Evolutionary conservation across 2,888 invertebrate genomes (phyloP).

Genomic region (Leptopilina syphax): DNA sequence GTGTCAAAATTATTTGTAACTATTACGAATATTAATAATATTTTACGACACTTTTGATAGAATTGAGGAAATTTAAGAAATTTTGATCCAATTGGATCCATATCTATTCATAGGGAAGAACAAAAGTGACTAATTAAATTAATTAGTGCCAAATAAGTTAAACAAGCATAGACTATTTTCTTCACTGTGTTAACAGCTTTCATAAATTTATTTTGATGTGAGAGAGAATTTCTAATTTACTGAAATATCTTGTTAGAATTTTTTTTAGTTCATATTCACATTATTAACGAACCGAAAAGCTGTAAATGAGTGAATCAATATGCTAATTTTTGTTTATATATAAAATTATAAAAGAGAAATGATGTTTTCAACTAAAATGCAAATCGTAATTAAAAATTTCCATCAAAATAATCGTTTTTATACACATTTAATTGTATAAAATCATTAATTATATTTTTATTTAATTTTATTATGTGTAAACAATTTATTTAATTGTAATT

Average conservation of each 20-base stretch:
- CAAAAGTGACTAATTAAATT: slow-evolving; percentile 5
- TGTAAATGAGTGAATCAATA: slow-evolving; percentile 19
- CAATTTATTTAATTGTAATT: no score
- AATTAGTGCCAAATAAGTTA: background rate
- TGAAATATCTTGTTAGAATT: slow-evolving; percentile 10
- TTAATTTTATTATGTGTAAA: no score
- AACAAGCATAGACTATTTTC: background rate
- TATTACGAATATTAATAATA: no score
- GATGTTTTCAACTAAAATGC: background rate
- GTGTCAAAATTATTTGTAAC: no score
- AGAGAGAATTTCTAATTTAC: slow-evolving; percentile 11
- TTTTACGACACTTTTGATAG: no score
- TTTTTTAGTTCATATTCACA: slow-evolving; percentile 9
- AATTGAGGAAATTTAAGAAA: no score
- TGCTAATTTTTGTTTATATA: background rate
- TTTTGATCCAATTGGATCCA: no score
- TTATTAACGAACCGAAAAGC: slow-evolving; percentile 8
- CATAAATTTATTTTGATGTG: slow-evolving; percentile 9
- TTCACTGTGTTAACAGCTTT: background rate
- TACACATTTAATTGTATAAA: no score
- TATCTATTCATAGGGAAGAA: no score
- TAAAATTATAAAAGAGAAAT: background rate
- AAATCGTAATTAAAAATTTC: background rate
- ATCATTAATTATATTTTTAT: no score
- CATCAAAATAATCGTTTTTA: background rate